phyloP scores from a whole-genome alignment of 2,888 invertebrate species.

The Muschampia plurimacula region DNA sequence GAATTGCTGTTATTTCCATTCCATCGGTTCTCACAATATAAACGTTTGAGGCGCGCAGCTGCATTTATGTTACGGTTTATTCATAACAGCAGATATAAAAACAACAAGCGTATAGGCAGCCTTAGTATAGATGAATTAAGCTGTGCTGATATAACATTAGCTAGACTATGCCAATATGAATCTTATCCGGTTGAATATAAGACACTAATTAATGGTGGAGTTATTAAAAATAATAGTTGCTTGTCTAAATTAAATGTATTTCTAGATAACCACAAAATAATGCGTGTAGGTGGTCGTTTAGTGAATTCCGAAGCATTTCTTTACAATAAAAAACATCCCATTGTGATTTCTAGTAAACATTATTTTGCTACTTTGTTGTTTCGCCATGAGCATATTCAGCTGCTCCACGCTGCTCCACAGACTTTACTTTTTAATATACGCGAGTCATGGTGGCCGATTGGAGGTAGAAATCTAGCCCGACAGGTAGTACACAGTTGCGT shows the following conservation, averaged over 20 bases:
- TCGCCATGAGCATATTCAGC: slow-evolving; percentile 23
- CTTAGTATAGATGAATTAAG: slow-evolving; percentile 7
- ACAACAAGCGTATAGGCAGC: neutral
- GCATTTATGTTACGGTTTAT: slow-evolving; percentile 35
- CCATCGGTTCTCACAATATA: slow-evolving; percentile 9
- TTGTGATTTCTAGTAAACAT: slow-evolving; percentile 29
- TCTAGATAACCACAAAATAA: slow-evolving; percentile 43
- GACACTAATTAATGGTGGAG: neutral
- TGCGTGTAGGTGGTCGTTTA: slow-evolving; percentile 48
- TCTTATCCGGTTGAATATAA: slow-evolving; percentile 20
- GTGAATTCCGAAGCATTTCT: slow-evolving; percentile 35
- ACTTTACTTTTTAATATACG: slow-evolving; percentile 43
- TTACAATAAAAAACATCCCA: slow-evolving; percentile 43
- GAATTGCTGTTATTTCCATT: slow-evolving; percentile 4
- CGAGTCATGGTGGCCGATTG: slow-evolving; percentile 47
- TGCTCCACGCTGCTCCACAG: slow-evolving; percentile 47
- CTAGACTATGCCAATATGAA: slow-evolving; percentile 15
- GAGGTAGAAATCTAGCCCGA: slow-evolving; percentile 44
- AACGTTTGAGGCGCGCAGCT: slow-evolving; percentile 21
- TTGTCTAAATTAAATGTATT: slow-evolving; percentile 44
- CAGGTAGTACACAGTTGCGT: slow-evolving; percentile 28
- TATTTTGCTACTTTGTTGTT: slow-evolving; percentile 16
- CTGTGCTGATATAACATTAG: neutral
- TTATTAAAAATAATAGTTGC: slow-evolving; percentile 6
- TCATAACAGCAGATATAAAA: slow-evolving; percentile 28